A percentile compares a stretch with the other conserved stretches of the same genome.
Conservation (phyloP, 2,797 vertebrate species). For the Triplophysa bombifrons region DNA sequence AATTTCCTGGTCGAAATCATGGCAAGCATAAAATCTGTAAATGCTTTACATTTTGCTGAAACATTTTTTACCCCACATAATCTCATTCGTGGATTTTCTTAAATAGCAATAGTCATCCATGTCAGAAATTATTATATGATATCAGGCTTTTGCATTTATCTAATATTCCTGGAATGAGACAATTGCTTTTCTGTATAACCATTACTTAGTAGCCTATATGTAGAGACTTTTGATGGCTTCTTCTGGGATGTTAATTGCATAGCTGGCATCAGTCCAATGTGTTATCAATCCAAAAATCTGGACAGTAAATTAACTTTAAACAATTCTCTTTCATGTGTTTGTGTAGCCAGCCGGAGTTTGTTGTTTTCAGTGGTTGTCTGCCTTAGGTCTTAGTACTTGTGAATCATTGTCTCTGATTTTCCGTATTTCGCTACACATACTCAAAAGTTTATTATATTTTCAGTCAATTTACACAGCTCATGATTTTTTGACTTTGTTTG, state of each 20-base stretch:
- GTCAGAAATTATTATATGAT: background rate
- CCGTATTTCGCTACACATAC: background rate
- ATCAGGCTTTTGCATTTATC: background rate
- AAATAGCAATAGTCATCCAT: background rate
- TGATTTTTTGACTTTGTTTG: constrained; percentile 6
- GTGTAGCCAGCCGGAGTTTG: constrained; percentile 49
- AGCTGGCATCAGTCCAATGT: constrained; percentile 66
- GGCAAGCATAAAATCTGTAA: background rate
- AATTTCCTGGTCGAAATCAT: constrained; percentile 12
- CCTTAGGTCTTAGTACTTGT: constrained; percentile 37
- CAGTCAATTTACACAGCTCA: background rate
- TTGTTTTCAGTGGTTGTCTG: constrained; percentile 25
- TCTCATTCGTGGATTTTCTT: background rate
- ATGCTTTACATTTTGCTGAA: background rate
- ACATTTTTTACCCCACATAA: background rate
- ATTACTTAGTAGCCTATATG: constrained; percentile 50
- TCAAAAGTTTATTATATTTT: background rate
- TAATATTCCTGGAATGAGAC: background rate
- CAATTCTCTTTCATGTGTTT: constrained; percentile 77
- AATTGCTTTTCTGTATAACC: constrained; percentile 16
- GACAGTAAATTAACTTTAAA: constrained; percentile 75
- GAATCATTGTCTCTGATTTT: constrained; percentile 14
- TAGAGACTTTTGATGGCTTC: constrained; percentile 59
- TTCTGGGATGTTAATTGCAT: constrained; percentile 66
- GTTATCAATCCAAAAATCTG: constrained; percentile 68